Conservation (phyloP, 2,113 vertebrate genomes). For the Monarcha castaneiventris region DNA sequence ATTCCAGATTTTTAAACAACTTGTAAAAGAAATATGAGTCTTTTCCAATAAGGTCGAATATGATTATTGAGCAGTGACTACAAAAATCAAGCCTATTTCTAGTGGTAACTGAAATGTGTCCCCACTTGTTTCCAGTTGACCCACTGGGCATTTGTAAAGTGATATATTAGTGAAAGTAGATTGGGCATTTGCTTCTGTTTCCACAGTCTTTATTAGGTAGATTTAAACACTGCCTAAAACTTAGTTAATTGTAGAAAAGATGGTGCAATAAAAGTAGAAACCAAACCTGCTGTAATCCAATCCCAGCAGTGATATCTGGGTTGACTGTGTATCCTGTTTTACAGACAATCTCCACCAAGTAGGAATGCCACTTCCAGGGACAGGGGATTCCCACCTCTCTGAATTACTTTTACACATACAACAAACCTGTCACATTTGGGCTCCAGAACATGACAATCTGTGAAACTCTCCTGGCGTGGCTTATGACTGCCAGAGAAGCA, state of each 20-base stretch:
- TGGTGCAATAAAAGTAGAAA: not conserved
- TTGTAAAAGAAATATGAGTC: not conserved
- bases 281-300: not conserved
- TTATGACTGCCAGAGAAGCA: not conserved
- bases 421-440: not conserved
- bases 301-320: not conserved
- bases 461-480: not conserved
- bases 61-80: not conserved
- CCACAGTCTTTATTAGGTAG: not conserved
- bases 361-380: not conserved
- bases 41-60: not conserved
- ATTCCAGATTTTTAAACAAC: conserved; percentile 2
- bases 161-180: not conserved
- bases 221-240: not conserved
- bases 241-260: not conserved
- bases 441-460: not conserved
- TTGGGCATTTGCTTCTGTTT: not conserved
- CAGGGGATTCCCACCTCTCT: not conserved
- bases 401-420: not conserved
- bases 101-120: not conserved
- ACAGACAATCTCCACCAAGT: not conserved
- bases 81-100: not conserved
- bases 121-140: not conserved
- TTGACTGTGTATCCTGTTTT: not conserved
- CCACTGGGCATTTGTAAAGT: not conserved